Conservation (phyloP, 2,797 vertebrate species). For the Falco rusticolus region DNA sequence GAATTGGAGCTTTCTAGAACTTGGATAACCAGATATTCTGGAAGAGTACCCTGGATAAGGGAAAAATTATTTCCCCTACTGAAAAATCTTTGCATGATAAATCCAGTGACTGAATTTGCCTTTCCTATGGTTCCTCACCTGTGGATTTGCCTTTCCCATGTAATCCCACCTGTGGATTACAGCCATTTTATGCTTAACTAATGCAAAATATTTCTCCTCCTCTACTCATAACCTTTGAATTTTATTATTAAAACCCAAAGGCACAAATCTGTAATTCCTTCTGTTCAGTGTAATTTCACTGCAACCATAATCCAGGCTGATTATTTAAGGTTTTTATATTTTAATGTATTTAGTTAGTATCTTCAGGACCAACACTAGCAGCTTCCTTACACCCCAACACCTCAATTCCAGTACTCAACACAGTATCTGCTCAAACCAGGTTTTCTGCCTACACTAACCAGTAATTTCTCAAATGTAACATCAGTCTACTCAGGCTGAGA, state of each 20-base stretch:
- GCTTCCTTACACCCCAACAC: background rate
- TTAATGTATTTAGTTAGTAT: background rate
- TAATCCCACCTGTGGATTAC: background rate
- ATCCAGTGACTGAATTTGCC: background rate
- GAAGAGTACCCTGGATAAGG: background rate
- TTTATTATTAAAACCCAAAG: background rate
- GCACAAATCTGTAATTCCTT: background rate
- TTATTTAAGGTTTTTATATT: background rate
- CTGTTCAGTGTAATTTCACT: background rate
- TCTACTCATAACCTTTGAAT: background rate
- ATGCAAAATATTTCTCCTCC: background rate
- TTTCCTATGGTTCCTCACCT: background rate
- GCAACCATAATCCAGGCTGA: background rate
- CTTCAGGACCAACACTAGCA: background rate
- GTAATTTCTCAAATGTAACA: background rate
- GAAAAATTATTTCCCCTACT: background rate
- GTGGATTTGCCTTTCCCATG: background rate
- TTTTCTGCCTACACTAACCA: background rate
- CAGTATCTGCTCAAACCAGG: background rate
- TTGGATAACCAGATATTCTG: background rate
- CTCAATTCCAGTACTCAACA: background rate
- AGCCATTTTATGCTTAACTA: background rate
- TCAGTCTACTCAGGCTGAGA: background rate
- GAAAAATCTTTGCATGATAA: background rate
- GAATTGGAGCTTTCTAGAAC: background rate